Evolutionary conservation across 2,888 invertebrate species (phyloP), one percentile per base, ranked within the genome.

Genomic region (Thumatha senex): DNA sequence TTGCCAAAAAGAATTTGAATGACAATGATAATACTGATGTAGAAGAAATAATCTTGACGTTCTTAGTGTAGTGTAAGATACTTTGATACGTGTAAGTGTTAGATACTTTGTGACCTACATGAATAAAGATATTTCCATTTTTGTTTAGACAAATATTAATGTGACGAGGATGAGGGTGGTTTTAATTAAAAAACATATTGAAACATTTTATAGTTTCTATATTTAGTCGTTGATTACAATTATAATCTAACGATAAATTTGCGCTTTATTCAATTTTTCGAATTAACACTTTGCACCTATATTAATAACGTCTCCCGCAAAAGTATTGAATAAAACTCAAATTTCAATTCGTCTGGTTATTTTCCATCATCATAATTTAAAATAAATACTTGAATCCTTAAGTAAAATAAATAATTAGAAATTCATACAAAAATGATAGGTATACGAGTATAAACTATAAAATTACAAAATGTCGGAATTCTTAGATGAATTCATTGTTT

Each of bases 261-360:
- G 77, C 80, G 76, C 74, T 78, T 81, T 78, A 82, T 72, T 76
- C 80, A 80, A 84, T 83, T 82, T 83, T 66, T 88, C 86, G 85
- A 81, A 76, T 78, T 78, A 80, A 80, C 80, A 78, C 72, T 74
- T 74, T 86, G 88, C 88, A 89, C 88, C 88, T 89, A 89, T 89
- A 89, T 89, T 86, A 77, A 76, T 77, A 72, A 82, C 84, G 88
- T 88, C 88, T 87, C 88, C 88, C 87, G 54, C 71, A 61, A 13
- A 65, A 64, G 44, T 70, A 84, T 80, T 80, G 78, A 78, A 75
- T 80, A 79, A 79, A 70, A 74, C 78, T 80, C 78, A 76, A 83
- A 79, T 56, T 63, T 61, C 63, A n/a, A n/a, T 51, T 48, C 67
- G 71, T 68, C 74, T 69, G 70, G 50, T 67, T 51, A 66, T 61